Percentiles rank a stretch among this genome's conserved stretches.
These are phyloP conservation scores for Thalpophila matura DNA, from an alignment of 2,888 invertebrate species.

Conservation along the genomic window DNA sequence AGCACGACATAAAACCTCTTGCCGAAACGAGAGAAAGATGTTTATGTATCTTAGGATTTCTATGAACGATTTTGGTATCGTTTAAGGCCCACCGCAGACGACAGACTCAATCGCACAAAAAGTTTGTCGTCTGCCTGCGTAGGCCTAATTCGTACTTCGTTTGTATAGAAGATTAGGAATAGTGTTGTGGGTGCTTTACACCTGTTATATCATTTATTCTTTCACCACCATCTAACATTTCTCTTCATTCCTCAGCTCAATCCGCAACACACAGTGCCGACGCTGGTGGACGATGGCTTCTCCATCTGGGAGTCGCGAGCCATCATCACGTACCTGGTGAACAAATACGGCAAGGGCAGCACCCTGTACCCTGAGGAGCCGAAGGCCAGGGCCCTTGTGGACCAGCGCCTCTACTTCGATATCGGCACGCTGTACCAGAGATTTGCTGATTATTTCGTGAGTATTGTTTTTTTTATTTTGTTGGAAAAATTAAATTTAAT, in stretches of 20 bases:
- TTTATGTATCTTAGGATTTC: too few species aligned
- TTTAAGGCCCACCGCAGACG: too few species aligned
- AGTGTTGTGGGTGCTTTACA: too few species aligned
- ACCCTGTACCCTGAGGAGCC: constrained; percentile 95
- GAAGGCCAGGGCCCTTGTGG: constrained; percentile 94
- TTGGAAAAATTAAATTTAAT: too few species aligned
- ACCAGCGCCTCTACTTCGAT: constrained; percentile 95
- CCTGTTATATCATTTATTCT: too few species aligned
- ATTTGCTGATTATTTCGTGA: constrained; percentile 93
- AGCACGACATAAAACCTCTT: too few species aligned
- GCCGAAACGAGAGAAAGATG: too few species aligned
- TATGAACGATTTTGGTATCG: too few species aligned
- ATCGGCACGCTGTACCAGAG: constrained; percentile 93
- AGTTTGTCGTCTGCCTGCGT: too few species aligned
- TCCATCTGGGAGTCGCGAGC: constrained; percentile 96
- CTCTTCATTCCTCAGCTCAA: constrained; percentile 91
- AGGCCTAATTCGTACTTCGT: too few species aligned
- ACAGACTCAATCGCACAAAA: too few species aligned
- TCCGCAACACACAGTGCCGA: constrained; percentile 96
- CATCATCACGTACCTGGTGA: constrained; percentile 94
- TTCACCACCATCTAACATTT: constrained; percentile 1
- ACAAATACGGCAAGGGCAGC: constrained; percentile 95
- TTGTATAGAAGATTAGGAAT: too few species aligned
- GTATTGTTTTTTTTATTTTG: constrained; percentile 70
- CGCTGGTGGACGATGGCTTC: constrained; percentile 95